Conservation (phyloP, 2,797 vertebrate species). For the Scarus forsteni region DNA sequence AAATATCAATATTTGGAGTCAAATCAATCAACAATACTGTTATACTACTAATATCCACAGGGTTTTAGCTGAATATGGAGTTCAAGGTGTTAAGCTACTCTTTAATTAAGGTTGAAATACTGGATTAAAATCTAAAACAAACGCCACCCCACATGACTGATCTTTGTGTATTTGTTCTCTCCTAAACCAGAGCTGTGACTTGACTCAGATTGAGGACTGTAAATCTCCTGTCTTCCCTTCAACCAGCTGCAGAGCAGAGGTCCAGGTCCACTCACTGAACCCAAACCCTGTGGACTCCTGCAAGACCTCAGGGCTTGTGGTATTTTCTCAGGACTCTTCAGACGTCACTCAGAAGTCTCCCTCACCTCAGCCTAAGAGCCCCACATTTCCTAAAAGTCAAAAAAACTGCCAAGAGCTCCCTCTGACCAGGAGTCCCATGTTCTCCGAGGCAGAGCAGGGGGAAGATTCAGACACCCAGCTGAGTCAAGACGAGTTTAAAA, state of each 20-base stretch:
- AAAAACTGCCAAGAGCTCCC: background rate
- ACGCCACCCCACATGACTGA: background rate
- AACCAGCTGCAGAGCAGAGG: slow-evolving; percentile 60
- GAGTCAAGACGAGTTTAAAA: slow-evolving; percentile 21
- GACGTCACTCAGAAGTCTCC: slow-evolving; percentile 4
- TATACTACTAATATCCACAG: too few species aligned
- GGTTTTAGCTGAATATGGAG: too few species aligned
- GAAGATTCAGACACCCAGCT: background rate
- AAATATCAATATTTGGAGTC: too few species aligned
- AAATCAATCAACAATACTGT: too few species aligned
- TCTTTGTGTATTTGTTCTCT: background rate
- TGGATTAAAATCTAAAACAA: background rate
- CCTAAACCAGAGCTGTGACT: slow-evolving; percentile 58
- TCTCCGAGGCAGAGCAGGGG: slow-evolving; percentile 16
- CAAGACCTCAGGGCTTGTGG: slow-evolving; percentile 69
- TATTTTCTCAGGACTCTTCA: slow-evolving; percentile 58
- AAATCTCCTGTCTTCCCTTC: slow-evolving; percentile 54
- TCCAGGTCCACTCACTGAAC: slow-evolving; percentile 84
- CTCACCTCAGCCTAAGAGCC: slow-evolving; percentile 37
- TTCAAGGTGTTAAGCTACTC: too few species aligned
- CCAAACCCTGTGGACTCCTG: slow-evolving; percentile 84
- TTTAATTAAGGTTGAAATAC: too few species aligned
- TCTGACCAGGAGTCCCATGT: slow-evolving; percentile 29
- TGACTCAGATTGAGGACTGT: slow-evolving; percentile 54
- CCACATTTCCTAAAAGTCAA: slow-evolving; percentile 49